phyloP scores from a whole-genome alignment of 1,140 invertebrate genomes.

The Macrosteles quadrilineatus region DNA sequence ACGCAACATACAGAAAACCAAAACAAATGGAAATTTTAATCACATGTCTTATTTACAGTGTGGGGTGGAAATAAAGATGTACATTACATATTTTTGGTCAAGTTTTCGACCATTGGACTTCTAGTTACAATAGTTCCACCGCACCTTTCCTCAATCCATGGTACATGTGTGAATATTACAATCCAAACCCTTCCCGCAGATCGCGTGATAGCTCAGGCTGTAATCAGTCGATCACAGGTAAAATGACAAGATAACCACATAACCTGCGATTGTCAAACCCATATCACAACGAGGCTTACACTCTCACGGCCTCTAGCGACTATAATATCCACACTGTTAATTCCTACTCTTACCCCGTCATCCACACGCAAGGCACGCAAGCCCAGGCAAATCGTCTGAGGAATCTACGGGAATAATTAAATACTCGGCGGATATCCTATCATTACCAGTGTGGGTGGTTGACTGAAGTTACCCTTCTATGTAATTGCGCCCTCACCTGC shows the following conservation, averaged over 20 bases:
- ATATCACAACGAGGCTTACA: neutral
- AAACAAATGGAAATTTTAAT: too few relatives aligned
- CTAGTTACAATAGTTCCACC: too few relatives aligned
- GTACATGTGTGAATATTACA: too few relatives aligned
- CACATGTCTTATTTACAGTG: too few relatives aligned
- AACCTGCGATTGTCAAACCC: neutral
- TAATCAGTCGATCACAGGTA: constrained; percentile 1
- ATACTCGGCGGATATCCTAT: constrained; percentile 2
- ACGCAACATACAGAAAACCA: too few relatives aligned
- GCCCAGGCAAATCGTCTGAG: neutral
- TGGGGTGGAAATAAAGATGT: too few relatives aligned
- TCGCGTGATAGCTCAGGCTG: neutral
- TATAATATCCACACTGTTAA: neutral
- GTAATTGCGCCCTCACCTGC: neutral
- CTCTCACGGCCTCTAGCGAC: neutral
- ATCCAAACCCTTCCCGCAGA: too few relatives aligned
- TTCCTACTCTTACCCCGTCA: neutral
- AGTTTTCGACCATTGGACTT: too few relatives aligned
- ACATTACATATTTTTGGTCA: too few relatives aligned
- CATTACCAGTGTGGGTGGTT: constrained; percentile 6
- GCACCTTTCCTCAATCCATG: too few relatives aligned
- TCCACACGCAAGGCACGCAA: neutral
- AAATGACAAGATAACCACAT: constrained; percentile 13
- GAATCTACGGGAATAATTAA: constrained; percentile 6
- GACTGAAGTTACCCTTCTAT: neutral